These are phyloP conservation scores for Caenorhabditis remanei DNA, from an alignment of 1,140 invertebrate species.

Conservation along the genomic window DNA sequence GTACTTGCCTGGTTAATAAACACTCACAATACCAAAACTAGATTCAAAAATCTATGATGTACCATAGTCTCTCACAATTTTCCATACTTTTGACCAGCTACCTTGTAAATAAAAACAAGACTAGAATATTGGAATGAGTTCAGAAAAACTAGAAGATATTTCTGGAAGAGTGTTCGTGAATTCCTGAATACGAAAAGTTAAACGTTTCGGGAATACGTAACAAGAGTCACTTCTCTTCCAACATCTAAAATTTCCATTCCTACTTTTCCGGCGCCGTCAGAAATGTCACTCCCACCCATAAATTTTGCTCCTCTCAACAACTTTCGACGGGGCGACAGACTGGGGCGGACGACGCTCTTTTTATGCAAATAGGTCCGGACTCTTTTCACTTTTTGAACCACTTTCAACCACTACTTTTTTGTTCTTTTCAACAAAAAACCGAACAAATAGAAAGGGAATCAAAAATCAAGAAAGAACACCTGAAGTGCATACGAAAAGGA, in stretches of 20 bases:
- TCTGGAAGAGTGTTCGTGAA: background rate
- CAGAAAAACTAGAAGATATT: background rate
- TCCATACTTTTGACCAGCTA: too few species aligned
- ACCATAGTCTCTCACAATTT: too few species aligned
- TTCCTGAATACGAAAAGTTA: background rate
- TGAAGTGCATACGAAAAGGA: background rate
- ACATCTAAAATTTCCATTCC: slow-evolving; percentile 45
- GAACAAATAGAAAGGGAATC: background rate
- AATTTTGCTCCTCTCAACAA: slow-evolving; percentile 52
- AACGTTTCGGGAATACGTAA: slow-evolving; percentile 50
- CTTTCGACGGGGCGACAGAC: background rate
- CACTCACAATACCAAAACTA: too few species aligned
- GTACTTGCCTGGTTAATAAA: too few species aligned
- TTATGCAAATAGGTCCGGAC: slow-evolving; percentile 44
- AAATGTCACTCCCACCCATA: slow-evolving; percentile 52
- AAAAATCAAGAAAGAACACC: background rate
- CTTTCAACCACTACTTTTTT: slow-evolving; percentile 39
- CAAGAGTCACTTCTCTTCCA: slow-evolving; percentile 6
- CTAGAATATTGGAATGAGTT: too few species aligned
- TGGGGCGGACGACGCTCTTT: slow-evolving; percentile 17
- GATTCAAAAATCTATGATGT: too few species aligned
- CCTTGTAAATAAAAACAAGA: too few species aligned
- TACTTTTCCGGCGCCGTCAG: slow-evolving; percentile 6
- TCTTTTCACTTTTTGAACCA: slow-evolving; percentile 37
- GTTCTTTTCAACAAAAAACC: slow-evolving; percentile 6